Evolutionary conservation across 2,113 vertebrate species (phyloP).

Genomic region (Macrotis lagotis): DNA sequence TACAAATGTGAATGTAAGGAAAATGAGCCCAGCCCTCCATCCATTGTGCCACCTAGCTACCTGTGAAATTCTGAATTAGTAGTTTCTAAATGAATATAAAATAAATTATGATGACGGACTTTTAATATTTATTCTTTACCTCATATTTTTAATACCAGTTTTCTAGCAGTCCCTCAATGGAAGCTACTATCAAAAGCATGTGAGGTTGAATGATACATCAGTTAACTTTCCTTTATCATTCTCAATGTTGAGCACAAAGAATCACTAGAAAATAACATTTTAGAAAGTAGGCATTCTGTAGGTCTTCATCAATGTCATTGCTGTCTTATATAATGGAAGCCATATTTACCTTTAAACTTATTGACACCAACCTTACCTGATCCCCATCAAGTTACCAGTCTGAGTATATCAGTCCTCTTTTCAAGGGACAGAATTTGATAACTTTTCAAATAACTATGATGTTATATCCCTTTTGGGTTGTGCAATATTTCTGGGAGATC

Average conservation of each 20-base stretch:
- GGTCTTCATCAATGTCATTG: slow-evolving; percentile 71
- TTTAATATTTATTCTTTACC: neutral
- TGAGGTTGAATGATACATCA: slow-evolving; percentile 70
- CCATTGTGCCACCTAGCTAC: neutral
- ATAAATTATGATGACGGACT: slow-evolving; percentile 22
- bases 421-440: slow-evolving; percentile 1
- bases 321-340: slow-evolving; percentile 63
- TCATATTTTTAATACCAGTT: slow-evolving; percentile 62
- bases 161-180: slow-evolving; percentile 54
- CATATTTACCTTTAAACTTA: slow-evolving; percentile 51
- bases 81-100: slow-evolving; percentile 29
- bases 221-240: slow-evolving; percentile 71
- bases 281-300: slow-evolving; percentile 74
- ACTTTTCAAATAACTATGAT: neutral
- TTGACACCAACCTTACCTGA: slow-evolving; percentile 40
- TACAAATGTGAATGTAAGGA: neutral
- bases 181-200: slow-evolving; percentile 68
- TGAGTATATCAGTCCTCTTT: no score
- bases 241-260: slow-evolving; percentile 72
- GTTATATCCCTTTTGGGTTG: neutral
- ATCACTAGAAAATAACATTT: slow-evolving; percentile 75
- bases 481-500: neutral
- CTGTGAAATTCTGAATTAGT: neutral
- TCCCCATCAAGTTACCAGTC: slow-evolving; percentile 43
- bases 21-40: neutral